These are phyloP conservation scores for Manis pentadactyla DNA, from an alignment of 2,797 vertebrate species.

Conservation along the genomic window DNA sequence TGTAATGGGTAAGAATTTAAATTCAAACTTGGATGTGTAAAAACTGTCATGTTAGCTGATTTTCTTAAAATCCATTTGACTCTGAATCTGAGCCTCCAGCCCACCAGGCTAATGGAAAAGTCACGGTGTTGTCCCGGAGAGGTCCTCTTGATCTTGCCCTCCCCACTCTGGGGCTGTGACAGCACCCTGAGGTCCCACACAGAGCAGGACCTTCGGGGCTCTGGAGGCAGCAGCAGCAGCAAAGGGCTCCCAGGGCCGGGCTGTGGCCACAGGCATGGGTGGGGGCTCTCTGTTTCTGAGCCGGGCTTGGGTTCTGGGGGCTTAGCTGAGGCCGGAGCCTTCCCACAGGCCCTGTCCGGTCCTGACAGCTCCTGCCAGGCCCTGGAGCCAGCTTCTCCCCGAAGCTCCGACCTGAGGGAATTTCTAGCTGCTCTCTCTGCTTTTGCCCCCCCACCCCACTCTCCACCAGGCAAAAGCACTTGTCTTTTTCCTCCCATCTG, in stretches of 20 bases:
- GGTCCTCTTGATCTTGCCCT: not conserved
- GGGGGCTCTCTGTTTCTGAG: rapidly evolving
- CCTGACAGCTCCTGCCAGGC: not conserved
- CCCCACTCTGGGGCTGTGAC: not conserved
- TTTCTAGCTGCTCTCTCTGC: not conserved
- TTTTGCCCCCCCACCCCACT: not conserved
- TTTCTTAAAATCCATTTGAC: not conserved
- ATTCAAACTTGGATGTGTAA: not conserved
- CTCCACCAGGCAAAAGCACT: not conserved
- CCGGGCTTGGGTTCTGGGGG: no score
- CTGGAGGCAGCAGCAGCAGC: not conserved
- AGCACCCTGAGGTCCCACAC: not conserved
- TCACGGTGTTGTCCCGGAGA: not conserved
- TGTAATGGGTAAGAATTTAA: not conserved
- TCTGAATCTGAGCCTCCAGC: not conserved
- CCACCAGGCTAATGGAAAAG: not conserved
- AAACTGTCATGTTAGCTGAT: not conserved
- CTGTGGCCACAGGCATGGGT: rapidly evolving
- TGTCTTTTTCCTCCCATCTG: not conserved
- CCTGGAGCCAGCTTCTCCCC: not conserved
- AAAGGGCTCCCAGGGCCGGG: no score
- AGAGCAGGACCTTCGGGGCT: not conserved
- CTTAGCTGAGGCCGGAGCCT: not conserved
- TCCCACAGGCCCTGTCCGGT: not conserved
- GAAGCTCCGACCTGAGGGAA: not conserved